Base-by-base conservation (phyloP, 1,140 invertebrate species). In the Plodia interpunctella region DNA sequence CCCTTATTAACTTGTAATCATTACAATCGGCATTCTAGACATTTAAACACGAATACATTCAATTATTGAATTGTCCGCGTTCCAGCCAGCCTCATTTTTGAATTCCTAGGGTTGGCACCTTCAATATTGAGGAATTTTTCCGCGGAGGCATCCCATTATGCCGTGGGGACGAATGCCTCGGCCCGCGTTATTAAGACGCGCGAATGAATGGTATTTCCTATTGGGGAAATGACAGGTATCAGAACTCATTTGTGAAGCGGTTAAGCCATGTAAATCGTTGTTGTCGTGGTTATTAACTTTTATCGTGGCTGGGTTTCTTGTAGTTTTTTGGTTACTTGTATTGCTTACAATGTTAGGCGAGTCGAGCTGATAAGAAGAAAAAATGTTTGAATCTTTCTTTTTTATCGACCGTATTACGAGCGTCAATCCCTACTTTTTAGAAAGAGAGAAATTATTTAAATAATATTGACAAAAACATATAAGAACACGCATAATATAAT, bases 81-180 rank as follows among this genome's bases (percentile, higher is more conserved):
- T 19, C 19, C 49, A 5, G 15, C 6, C 49, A 38, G 62, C 55
- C 21, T 32, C 65, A 70, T 74, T 72, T 74, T 76, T 74, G 68
- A 74, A 76, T 74, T 74, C 71, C 68, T 65, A 57, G 51, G 58
- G 60, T 64, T 62, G 53, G 57, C 58, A 73, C 70, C 66, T 73
- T 35, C 25, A 38, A 65, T 72, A 72, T 73, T 74, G 59, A 44
- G 54, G 74, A 70, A 80, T 82, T 79, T 82, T 84, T 82, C 66
- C 78, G 57, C 73, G 64, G 76, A 68, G 79, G 78, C 62, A 81
- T 73, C 54, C 79, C 68, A 84, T 82, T 84, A 80, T 78, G 68
- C 62, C 61, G 49, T 65, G 50, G 52, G 63, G 49, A 53, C 61
- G 70, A 50, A 76, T 74, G 70, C 69, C 70, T 44, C 15, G 15